Evolutionary conservation across 1,140 invertebrate genomes (phyloP).

Genomic region (Atta texana): DNA sequence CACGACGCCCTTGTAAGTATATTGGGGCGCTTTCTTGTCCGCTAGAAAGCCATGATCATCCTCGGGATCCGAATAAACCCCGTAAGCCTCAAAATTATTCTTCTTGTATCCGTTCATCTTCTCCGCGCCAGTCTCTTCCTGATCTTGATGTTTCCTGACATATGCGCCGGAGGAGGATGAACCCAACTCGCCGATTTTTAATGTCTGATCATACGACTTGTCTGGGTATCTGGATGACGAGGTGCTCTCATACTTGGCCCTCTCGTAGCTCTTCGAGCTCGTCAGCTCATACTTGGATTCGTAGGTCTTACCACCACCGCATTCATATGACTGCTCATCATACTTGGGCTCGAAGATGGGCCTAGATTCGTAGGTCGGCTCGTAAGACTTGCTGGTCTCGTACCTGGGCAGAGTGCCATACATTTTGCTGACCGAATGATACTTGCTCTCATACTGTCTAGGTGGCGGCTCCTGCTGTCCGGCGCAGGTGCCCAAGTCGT

Average conservation of each 20-base stretch:
- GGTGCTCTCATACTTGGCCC: slow-evolving; percentile 81
- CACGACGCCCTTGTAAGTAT: slow-evolving; percentile 86
- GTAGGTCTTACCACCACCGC: slow-evolving; percentile 69
- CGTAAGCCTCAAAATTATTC: slow-evolving; percentile 86
- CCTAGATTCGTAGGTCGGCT: slow-evolving; percentile 75
- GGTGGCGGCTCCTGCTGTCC: slow-evolving; percentile 71
- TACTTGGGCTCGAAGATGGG: slow-evolving; percentile 76
- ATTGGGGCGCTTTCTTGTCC: slow-evolving; percentile 83
- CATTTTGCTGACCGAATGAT: slow-evolving; percentile 79
- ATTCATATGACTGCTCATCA: slow-evolving; percentile 75
- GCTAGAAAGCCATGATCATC: slow-evolving; percentile 86
- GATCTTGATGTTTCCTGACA: slow-evolving; percentile 82
- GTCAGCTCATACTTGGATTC: slow-evolving; percentile 84
- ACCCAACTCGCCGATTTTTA: slow-evolving; percentile 83
- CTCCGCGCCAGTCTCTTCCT: slow-evolving; percentile 75
- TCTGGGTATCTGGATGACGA: slow-evolving; percentile 79
- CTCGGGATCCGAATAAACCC: slow-evolving; percentile 86
- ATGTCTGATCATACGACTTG: slow-evolving; percentile 84
- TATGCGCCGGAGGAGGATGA: slow-evolving; percentile 75
- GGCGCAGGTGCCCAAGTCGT: slow-evolving; percentile 78
- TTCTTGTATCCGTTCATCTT: slow-evolving; percentile 85
- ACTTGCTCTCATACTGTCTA: slow-evolving; percentile 80
- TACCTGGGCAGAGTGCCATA: slow-evolving; percentile 84
- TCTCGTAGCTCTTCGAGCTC: slow-evolving; percentile 84
- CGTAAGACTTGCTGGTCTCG: slow-evolving; percentile 79